Base-by-base conservation (phyloP, 2,113 vertebrate genomes). In the Symphodus melops region DNA sequence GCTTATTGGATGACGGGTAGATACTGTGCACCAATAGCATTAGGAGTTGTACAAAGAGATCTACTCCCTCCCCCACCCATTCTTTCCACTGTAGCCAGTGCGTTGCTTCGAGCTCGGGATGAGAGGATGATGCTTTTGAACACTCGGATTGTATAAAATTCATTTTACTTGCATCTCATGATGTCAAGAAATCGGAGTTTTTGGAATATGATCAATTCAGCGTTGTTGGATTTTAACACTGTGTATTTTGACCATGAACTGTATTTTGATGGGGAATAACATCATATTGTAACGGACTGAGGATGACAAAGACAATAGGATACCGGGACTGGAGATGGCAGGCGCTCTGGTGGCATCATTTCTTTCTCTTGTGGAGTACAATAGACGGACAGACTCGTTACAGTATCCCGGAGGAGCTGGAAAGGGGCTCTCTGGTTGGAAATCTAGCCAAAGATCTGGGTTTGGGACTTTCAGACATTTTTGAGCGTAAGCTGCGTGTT, bases 401-500 rank as follows among this genome's bases (percentile, higher is more conserved):
- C 82, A 92, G 87, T 60, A 83, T 94, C 62, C 91, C 94, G 0
- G 93, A 96, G 79, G 94, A 93, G 55, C 88, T 93, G 56, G 89
- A 93, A 5, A 77, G 79, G 51, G 93, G 93, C 1, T 78, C 92
- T 54, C 86, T 94, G 84, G 93, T 96, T 23, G 95, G 94, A 62
- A 93, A 95, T 78, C 56, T 94, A 37, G 95, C 93, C 52, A 75
- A 95, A 79, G 95, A 96, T 89, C 72, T 96, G 72, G 94, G 94
- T 67, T 87, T 96, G 19, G 90, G 91, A 72, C 67, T 92, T 13
- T 82, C 89, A 2, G 95, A 95, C 2, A 89, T 92, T 66, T 88
- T 85, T 5, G 65, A 93, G 1, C 94, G 95, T 61, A 95, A 94
- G 13, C 72, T 95, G 62, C 93, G 93, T 59, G 89, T 96, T 65